Evolutionary conservation across 2,797 vertebrate genomes (phyloP), one percentile per base, ranked within the genome.

Genomic region (Premnoplex brunnescens): DNA sequence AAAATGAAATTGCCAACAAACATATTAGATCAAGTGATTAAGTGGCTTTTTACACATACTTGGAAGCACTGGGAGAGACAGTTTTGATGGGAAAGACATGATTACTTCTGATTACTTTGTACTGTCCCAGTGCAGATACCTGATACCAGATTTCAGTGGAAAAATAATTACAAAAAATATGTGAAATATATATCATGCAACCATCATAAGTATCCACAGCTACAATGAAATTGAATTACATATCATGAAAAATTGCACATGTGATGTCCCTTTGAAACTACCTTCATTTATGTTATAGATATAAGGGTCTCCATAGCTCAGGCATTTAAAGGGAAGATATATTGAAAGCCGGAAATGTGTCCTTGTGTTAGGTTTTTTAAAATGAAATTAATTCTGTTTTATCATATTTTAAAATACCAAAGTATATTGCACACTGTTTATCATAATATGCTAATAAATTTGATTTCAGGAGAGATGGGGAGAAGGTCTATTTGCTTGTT

Each of bases 1-100:
- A 95, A 95, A 86, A 90, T 94, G 51, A 96, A 97, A 96, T 91
- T 96, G 79, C 88, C 82, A 96, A 76, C 84, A 96, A 94, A 94
- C 41, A 71, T 89, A 85, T 96, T 96, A 88, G n/a, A 94, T 58
- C 64, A 59, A 51, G 76, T 68, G 79, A 95, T 93, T 96, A 95
- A 97, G 55, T 95, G 72, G 16, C 56, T 89, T 92, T 95, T 97
- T 96, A 84, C 85, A 85, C 60, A 62, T 77, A 86, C n/a, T 55
- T 88, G 66, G 48, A 86, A 93, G 88, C 46, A 85, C 9, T 85
- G 46, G 55, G 71, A 78, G 17, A 88, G 95, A 77, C 54, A 89
- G 54, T 64, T 96, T 63, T 67, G 89, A 96, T 74, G 56, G 14
- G 30, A 83, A 96, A 88, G 32, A 80, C 73, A 89, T 85, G 68